Conservation (phyloP, 2,888 invertebrate genomes). For the Chymomyza caudatula region DNA sequence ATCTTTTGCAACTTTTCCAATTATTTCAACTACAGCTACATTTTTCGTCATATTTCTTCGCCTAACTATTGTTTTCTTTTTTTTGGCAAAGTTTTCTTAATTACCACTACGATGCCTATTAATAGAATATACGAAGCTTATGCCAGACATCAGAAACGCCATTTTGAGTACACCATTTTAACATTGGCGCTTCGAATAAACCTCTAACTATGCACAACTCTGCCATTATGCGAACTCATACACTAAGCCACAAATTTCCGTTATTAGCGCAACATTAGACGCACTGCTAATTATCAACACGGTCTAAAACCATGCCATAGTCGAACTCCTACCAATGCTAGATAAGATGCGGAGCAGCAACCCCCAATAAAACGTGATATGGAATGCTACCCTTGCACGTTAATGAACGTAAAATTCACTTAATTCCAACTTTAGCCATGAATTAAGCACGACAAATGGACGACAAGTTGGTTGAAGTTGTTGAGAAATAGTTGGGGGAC, state of each 20-base stretch:
- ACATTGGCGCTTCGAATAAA: background rate
- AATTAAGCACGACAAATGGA: conserved; percentile 73
- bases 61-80: too few relatives aligned
- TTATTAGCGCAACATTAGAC: conserved; percentile 68
- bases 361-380: background rate
- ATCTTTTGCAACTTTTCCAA: background rate
- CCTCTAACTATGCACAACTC: background rate
- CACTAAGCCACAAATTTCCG: conserved; percentile 61
- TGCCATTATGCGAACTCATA: background rate
- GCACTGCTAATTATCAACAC: conserved; percentile 67
- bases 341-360: background rate
- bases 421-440: conserved; percentile 76
- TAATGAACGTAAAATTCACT: conserved; percentile 77
- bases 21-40: background rate
- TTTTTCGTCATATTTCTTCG: background rate
- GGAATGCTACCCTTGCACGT: conserved; percentile 60
- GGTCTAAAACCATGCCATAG: conserved; percentile 27
- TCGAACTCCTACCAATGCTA: background rate
- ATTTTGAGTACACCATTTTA: background rate
- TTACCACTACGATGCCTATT: background rate
- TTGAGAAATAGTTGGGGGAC: background rate
- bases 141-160: background rate
- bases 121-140: background rate
- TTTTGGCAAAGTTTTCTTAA: background rate
- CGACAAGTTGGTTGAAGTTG: conserved; percentile 21